Conservation (phyloP, 2,888 invertebrate species). For the Trisateles emortualis region DNA sequence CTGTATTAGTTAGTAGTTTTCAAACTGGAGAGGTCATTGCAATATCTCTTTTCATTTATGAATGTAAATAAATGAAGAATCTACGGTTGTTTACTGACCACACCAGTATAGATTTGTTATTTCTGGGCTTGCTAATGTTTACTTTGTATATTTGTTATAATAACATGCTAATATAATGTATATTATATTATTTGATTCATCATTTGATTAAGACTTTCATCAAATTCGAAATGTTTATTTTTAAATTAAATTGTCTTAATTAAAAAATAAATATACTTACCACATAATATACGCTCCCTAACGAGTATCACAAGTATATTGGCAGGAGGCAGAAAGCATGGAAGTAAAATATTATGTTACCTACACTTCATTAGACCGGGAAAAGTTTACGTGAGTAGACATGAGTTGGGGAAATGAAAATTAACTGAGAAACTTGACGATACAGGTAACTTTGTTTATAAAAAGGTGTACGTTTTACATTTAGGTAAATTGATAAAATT, state of each 20-base stretch:
- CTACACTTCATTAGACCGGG: slow-evolving; percentile 63
- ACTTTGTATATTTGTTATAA: too few species aligned
- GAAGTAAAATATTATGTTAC: slow-evolving; percentile 49
- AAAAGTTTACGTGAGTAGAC: slow-evolving; percentile 54
- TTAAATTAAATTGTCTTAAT: too few species aligned
- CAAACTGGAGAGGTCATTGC: slow-evolving; percentile 29
- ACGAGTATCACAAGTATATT: slow-evolving; percentile 55
- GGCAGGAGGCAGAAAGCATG: slow-evolving; percentile 47
- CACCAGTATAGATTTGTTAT: not conserved
- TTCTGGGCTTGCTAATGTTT: too few species aligned
- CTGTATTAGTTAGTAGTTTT: slow-evolving; percentile 55
- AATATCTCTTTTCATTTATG: slow-evolving; percentile 19
- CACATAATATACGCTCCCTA: slow-evolving; percentile 10
- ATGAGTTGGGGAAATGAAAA: slow-evolving; percentile 52
- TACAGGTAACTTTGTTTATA: slow-evolving; percentile 47
- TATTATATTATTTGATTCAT: too few species aligned
- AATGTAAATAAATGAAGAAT: not conserved
- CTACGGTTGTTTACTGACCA: not conserved
- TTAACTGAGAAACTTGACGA: slow-evolving; percentile 51
- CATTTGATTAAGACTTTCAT: too few species aligned
- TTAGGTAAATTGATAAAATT: slow-evolving; percentile 26
- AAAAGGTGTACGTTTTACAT: slow-evolving; percentile 38
- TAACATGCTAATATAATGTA: too few species aligned
- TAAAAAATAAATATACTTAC: too few species aligned
- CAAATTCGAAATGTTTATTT: too few species aligned